Evolutionary conservation across 2,888 invertebrate genomes (phyloP), one percentile per base, ranked within the genome.

Genomic region (Lasioglossum leucozonium): DNA sequence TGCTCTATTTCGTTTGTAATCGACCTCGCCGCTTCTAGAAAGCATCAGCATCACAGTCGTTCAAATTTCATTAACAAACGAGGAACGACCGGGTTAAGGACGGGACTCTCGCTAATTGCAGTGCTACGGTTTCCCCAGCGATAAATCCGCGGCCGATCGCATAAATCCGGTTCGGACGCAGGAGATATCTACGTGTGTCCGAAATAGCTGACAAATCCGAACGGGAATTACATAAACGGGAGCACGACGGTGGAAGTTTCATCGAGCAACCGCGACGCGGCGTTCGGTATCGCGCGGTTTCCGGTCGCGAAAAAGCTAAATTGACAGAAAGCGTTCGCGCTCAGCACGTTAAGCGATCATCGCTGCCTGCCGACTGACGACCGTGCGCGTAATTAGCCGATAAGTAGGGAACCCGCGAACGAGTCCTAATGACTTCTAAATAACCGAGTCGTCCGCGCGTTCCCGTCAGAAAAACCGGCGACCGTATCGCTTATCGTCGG

Each of bases 391-490:
- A 91, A 92, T 92, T 92, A 92, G 87, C 85, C 91, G 92, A 92
- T 92, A 92, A 92, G 91, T 91, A 91, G 91, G 87, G 89, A 91
- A 76, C 62, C 37, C 89, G 62, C 81, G 90, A 92, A 90, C 92
- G 91, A 92, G 88, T 88, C 88, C 87, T 92, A 92, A 92, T 89
- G 90, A 92, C 92, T 90, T 89, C 84, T 89, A 86, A 90, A 89
- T 89, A 90, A 89, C 86, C 79, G 71, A 84, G 81, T 71, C 71
- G 75, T 69, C 74, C 26, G 58, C 34, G 26, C 26, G 72, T 37
- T 37, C 4, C 47, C 55, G 47, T 47, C 62, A 30, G 84, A 88
- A 82, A 89, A 87, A 86, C 51, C 65, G 72, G 22, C 40, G 69
- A 67, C 74, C 76, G 75, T 88, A 82, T 83, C 87, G 80, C 71